Base-by-base conservation (phyloP, 2,113 vertebrate species). In the Speoplatyrhinus poulsoni region DNA sequence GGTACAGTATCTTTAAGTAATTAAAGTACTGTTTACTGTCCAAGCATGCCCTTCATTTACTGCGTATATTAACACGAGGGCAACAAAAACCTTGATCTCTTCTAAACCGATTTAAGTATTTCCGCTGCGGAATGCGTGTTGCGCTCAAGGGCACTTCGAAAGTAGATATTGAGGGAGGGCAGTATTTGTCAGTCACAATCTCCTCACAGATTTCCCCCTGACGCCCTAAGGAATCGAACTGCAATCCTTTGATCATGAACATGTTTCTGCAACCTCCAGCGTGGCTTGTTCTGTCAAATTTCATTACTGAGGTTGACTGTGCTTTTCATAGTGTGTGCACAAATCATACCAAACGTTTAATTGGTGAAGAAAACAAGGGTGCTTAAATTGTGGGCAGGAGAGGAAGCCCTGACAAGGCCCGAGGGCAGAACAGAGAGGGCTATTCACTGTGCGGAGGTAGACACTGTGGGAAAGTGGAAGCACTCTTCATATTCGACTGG, bases 391-490 rank as follows among this genome's bases (percentile, higher is more conserved):
- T 46, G 61, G 15, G 19, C 65, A 3, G 49, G 12, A 52, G 50
- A 46, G 65, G 59, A 77, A 60, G 75, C 9, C 69, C 68, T 54
- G 33, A 53, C 9, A 52, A 32, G 15, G 17, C 33, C 48, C 62
- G 17, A n/a, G 26, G 73, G 57, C 4, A 32, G 13, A 71, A 70
- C 55, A 48, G 62, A 15, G 46, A 46, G 36, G 82, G 57, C 67
- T 41, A 12, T 26, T 49, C 70, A 26, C 60, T 33, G 57, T 11
- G 52, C 53, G 46, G 58, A 54, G 36, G 58, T 26, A 33, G 58
- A n/a, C n/a, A 32, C 49, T 17, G 13, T 67, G 54, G 50, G 69
- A 76, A 82, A 77, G 5, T 69, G 73, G 62, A 68, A 75, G 33
- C 36, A 3, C 60, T 3, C 46, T 58, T 79, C 62, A 61, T 48